Evolutionary conservation across 2,888 invertebrate genomes (phyloP).

Genomic region (Dioctria linearis): DNA sequence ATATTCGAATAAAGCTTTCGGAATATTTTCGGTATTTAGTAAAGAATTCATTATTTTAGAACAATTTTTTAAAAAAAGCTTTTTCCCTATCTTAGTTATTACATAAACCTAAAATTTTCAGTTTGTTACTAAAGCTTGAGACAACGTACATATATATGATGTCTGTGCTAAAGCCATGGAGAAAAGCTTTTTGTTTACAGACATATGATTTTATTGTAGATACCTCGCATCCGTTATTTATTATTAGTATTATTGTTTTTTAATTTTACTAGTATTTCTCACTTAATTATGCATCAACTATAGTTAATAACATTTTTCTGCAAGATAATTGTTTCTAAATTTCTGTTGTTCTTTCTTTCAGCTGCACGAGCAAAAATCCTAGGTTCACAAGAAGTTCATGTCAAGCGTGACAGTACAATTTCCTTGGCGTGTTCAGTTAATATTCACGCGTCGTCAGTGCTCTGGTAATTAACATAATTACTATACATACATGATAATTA

Average conservation of each 20-base stretch:
- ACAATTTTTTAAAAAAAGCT: too few species aligned
- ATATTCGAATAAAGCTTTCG: too few species aligned
- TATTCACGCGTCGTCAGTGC: slow-evolving; percentile 84
- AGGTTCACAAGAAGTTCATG: slow-evolving; percentile 89
- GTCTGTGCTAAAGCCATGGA: too few species aligned
- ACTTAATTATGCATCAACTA: slow-evolving; percentile 43
- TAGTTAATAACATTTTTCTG: not conserved
- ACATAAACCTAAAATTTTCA: too few species aligned
- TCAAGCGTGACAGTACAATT: slow-evolving; percentile 92
- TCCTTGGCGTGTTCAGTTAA: slow-evolving; percentile 91
- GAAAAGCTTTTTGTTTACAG: slow-evolving; percentile 18
- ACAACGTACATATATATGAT: too few species aligned
- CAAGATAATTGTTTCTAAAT: not conserved
- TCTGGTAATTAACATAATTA: slow-evolving; percentile 72
- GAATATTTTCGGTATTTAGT: too few species aligned
- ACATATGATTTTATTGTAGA: too few species aligned
- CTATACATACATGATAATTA: not conserved
- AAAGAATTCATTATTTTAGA: too few species aligned
- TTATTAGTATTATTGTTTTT: too few species aligned
- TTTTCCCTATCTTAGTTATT: too few species aligned
- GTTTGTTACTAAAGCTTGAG: too few species aligned
- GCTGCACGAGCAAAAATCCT: slow-evolving; percentile 90
- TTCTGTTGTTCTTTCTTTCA: slow-evolving; percentile 67
- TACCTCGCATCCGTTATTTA: too few species aligned
- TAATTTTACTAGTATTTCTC: not conserved